These are phyloP conservation scores for Diarsia mendica DNA, from an alignment of 2,888 invertebrate genomes.

Conservation along the genomic window DNA sequence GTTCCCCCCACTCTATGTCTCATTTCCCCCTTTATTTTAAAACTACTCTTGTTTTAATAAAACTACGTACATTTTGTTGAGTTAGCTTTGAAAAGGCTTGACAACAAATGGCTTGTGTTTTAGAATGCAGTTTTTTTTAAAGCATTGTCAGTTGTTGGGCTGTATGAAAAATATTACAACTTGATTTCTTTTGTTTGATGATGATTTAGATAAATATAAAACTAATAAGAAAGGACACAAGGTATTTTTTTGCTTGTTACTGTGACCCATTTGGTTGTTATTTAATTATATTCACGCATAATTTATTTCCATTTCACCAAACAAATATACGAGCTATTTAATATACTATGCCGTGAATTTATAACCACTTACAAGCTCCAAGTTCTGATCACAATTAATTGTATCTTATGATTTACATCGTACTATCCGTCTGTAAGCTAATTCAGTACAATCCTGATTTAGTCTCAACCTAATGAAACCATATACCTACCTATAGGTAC, in stretches of 20 bases:
- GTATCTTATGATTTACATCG: slow-evolving; percentile 31
- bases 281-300: too few species aligned
- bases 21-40: slow-evolving; percentile 61
- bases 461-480: background rate
- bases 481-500: background rate
- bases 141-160: background rate
- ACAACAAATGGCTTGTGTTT: slow-evolving; percentile 22
- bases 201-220: background rate
- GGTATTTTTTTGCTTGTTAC: background rate
- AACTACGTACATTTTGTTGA: slow-evolving; percentile 48
- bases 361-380: slow-evolving; percentile 14
- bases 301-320: too few species aligned
- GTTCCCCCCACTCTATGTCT: slow-evolving; percentile 55
- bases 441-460: slow-evolving; percentile 16
- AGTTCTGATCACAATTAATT: slow-evolving; percentile 50
- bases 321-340: slow-evolving; percentile 30
- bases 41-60: slow-evolving; percentile 58
- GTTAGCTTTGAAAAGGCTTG: slow-evolving; percentile 39
- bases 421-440: slow-evolving; percentile 12
- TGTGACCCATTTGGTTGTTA: too few species aligned
- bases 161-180: too few species aligned
- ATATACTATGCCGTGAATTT: slow-evolving; percentile 15
- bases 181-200: background rate
- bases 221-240: background rate
- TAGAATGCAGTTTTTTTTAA: slow-evolving; percentile 3